A percentile compares a stretch with the other conserved stretches of the same genome.
Conservation (phyloP, 2,888 invertebrate species). For the Cryptocephalus moraei region DNA sequence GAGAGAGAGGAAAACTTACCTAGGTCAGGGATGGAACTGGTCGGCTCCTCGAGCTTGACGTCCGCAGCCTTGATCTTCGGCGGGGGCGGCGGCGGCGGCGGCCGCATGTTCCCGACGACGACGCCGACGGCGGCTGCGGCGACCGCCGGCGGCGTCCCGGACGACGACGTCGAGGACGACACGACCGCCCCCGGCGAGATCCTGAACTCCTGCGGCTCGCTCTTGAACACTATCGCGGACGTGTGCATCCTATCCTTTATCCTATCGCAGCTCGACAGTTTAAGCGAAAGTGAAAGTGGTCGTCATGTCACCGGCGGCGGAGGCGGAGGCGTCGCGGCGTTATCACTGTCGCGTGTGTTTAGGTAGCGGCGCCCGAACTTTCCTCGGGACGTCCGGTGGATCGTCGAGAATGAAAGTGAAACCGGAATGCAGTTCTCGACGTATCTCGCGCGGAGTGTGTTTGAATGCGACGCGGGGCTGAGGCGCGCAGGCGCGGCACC, state of each 20-base stretch:
- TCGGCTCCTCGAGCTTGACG: slow-evolving; percentile 62
- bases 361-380: slow-evolving; percentile 3
- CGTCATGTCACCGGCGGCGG: slow-evolving; percentile 39
- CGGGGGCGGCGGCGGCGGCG: slow-evolving; percentile 43
- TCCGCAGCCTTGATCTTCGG: slow-evolving; percentile 28
- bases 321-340: background rate
- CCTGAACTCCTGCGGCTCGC: slow-evolving; percentile 32
- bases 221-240: slow-evolving; percentile 39
- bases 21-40: slow-evolving; percentile 80
- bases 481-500: slow-evolving; percentile 46
- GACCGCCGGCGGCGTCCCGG: slow-evolving; percentile 33
- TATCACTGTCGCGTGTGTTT: slow-evolving; percentile 12
- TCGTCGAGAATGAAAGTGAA: slow-evolving; percentile 37
- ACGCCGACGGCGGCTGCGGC: background rate
- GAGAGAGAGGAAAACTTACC: slow-evolving; percentile 48
- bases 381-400: slow-evolving; percentile 14
- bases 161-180: slow-evolving; percentile 31
- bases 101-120: slow-evolving; percentile 43
- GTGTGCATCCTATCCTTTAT: slow-evolving; percentile 53
- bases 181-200: slow-evolving; percentile 31
- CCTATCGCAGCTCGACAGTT: slow-evolving; percentile 22
- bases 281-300: slow-evolving; percentile 45
- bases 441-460: slow-evolving; percentile 29
- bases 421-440: slow-evolving; percentile 33
- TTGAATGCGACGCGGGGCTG: slow-evolving; percentile 25